Base-by-base conservation (phyloP, 1,140 invertebrate genomes). In the Leptoteleia sp. region DNA sequence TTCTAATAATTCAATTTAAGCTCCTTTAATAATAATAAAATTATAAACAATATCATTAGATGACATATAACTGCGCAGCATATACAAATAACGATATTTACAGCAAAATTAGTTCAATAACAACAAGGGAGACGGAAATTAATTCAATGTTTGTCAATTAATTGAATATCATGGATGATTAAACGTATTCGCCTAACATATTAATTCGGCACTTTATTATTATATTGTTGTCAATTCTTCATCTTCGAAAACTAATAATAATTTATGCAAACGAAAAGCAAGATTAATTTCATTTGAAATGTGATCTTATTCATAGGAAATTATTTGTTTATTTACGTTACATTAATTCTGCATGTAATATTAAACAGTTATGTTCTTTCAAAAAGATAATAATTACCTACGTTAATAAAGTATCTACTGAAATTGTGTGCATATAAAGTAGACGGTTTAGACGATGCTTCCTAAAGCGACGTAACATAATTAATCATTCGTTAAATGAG, bases 401-500 rank as follows among this genome's bases (percentile, higher is more conserved):
- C 12, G 68, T 55, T 57, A 65, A 57, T 57, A 43, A 65, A 73
- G 70, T 33, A 42, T 73, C 59, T 61, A 45, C 37, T 57, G 25
- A 50, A 76, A 62, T 35, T 50, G 33, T 42, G 19, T 38, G 29
- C 33, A 45, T 67, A 61, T 61, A 48, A 55, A 55, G 68, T 47
- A 55, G 33, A 61, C 42, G 9, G 55, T 54, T 71, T 52, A 62
- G 27, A 54, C 27, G 33, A 15, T 8, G 43, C 48, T 43, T 43
- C 8, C 9, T 48, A 33, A 47, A 67, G 43, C 71, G 31, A 43
- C 71, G 22, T 27, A 12, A 5, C 13, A 13, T 65, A 73, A 73
- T 73, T 65, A 73, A 73, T 73, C 70, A 73, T 73, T 64, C 50
- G 70, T 65, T 73, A 65, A 65, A 57, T 65, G 52, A 73, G 29